Base-by-base conservation (phyloP, 2,797 vertebrate species). In the Oophaga sylvatica region DNA sequence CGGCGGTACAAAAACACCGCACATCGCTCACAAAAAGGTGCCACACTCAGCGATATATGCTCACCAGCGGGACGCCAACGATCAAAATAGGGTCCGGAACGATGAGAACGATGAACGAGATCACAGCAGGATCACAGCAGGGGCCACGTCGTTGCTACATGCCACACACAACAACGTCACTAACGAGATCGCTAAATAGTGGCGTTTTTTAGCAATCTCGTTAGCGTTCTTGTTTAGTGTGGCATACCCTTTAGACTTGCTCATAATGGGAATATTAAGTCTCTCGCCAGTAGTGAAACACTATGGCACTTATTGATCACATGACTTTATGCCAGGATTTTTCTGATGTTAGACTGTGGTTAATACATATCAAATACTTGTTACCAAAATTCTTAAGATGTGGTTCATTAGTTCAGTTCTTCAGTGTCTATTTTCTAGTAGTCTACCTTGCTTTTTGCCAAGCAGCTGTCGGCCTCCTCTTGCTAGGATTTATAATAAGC, bases 221-320 rank as follows among this genome's bases (percentile, higher is more conserved):
- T 26, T 26, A 26, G 26, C 26, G 26, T 26, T 26, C 26, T 26
- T 26, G 26, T 26, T 26, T 26, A 26, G 26, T 26, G 26, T 26
- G 26, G 26, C 26, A 26, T 26, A 26, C 26, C 26, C 26, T 26
- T 92, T 93, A 90, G 90, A 90, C 89, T 78, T 91, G 87, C 88
- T 0, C 8, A 90, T 93, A 91, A 93, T 93, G 92, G 90, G 91
- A 41, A 93, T 93, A 90, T 93, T 92, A 90, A 89, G 88, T 89
- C 90, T 90, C 81, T 81, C 90, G 87, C 62, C 86, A 15, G 79
- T 15, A 45, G 90, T 90, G 84, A 89, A 91, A 92, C 89, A 89
- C 87, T 85, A 16, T 83, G 53, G 0, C 9, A 19, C 90, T 91
- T 35, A 41, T 87, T 92, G 90, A 91, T 86, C 71, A 83, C 90